Evolutionary conservation across 1,140 invertebrate species (phyloP).

Genomic region (Mizuhopecten yessoensis): DNA sequence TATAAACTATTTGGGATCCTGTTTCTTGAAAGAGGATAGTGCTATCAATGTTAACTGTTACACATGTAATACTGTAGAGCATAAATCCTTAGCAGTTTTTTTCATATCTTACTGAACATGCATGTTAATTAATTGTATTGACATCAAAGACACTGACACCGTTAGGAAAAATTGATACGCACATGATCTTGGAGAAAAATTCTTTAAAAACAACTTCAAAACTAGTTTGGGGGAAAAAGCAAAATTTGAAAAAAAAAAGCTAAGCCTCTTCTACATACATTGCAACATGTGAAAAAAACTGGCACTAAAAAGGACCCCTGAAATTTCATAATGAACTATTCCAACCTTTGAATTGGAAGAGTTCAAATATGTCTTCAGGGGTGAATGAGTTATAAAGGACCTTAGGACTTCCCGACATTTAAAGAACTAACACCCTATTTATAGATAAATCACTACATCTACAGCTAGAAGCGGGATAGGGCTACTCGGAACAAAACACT

Average conservation of each 20-base stretch:
- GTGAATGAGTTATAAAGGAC: neutral
- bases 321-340: no score
- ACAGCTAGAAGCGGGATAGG: neutral
- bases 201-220: no score
- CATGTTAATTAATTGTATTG: no score
- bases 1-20: no score
- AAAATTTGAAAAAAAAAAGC: neutral
- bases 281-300: neutral
- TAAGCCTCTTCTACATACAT: neutral
- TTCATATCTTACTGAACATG: no score
- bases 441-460: neutral
- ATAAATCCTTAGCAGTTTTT: neutral
- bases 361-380: no score
- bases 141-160: no score
- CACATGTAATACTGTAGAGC: neutral
- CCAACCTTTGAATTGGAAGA: no score
- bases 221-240: no score
- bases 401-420: neutral
- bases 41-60: neutral
- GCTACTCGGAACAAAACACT: neutral
- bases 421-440: neutral
- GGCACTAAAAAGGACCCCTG: neutral
- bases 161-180: no score
- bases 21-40: no score
- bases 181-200: no score